Percentiles rank a stretch among this genome's conserved stretches.
These are phyloP conservation scores for Lates calcarifer DNA, from an alignment of 2,113 vertebrate species.

Conservation along the genomic window DNA sequence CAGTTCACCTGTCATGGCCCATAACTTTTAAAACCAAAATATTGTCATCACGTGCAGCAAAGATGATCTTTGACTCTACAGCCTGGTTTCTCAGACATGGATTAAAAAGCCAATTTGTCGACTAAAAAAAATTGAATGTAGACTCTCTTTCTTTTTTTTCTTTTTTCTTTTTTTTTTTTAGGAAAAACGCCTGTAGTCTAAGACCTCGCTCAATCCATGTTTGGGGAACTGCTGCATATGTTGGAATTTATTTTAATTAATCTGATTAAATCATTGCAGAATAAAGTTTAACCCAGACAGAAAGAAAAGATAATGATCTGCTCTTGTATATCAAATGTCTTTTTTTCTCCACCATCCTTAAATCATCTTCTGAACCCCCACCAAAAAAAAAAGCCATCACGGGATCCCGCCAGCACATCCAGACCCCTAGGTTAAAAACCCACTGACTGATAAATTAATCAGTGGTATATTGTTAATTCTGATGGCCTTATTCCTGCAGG, in stretches of 20 bases:
- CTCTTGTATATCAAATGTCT: constrained; percentile 33
- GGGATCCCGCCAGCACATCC: constrained; percentile 38
- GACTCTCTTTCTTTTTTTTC: constrained; percentile 1
- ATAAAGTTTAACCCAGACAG: constrained; percentile 46
- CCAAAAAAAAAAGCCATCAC: background rate
- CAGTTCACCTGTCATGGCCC: background rate
- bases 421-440: constrained; percentile 65
- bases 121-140: constrained; percentile 18
- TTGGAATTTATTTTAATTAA: constrained; percentile 64
- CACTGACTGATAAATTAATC: constrained; percentile 73
- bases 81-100: background rate
- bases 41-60: background rate
- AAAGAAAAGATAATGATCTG: constrained; percentile 62
- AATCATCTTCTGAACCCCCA: constrained; percentile 38
- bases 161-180: background rate
- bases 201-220: background rate
- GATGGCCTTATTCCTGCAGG: constrained; percentile 71
- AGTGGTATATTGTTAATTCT: constrained; percentile 74
- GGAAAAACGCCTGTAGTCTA: constrained; percentile 29
- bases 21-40: background rate
- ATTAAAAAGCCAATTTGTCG: constrained; percentile 21
- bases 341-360: constrained; percentile 22
- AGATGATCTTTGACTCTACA: background rate
- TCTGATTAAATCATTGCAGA: constrained; percentile 64
- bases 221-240: constrained; percentile 51